Evolutionary conservation across 53 echinoderm and acorn worm genomes (phyloP).

Genomic region (Hippasteria phrygiana): DNA sequence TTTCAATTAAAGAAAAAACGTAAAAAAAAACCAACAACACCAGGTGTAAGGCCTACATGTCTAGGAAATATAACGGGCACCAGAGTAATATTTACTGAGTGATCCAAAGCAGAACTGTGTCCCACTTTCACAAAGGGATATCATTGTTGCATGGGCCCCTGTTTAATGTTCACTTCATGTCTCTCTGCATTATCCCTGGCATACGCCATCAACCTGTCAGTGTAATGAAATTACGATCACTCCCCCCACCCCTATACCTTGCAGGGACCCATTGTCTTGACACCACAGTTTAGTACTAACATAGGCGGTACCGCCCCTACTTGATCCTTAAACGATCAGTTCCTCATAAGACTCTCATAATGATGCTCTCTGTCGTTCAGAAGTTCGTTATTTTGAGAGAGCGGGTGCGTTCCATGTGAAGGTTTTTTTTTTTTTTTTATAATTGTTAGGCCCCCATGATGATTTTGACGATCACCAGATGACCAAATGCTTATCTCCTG

Average conservation of each 20-base stretch:
- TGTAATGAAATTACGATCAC: slow-evolving; percentile 33
- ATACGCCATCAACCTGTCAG: slow-evolving; percentile 21
- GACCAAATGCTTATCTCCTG: neutral
- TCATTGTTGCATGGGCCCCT: neutral
- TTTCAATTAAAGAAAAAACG: neutral
- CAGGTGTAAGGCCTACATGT: neutral
- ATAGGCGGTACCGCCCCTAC: neutral
- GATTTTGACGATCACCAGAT: too few species aligned
- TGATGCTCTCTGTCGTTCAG: neutral
- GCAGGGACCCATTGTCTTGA: slow-evolving; percentile 2
- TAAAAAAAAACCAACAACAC: too few species aligned
- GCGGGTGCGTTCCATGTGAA: too few species aligned
- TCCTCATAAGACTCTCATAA: neutral
- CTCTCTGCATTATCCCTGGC: neutral
- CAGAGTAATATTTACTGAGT: neutral
- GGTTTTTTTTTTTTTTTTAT: neutral
- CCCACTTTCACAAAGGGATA: neutral
- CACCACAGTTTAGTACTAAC: neutral
- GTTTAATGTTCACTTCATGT: neutral
- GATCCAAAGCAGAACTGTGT: neutral
- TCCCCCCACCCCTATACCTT: neutral
- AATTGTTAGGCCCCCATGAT: neutral
- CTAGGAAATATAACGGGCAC: neutral
- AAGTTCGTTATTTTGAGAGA: too few species aligned
- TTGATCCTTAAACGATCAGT: neutral